phyloP scores from a whole-genome alignment of 2,888 invertebrate genomes.

The Hyalella azteca region DNA sequence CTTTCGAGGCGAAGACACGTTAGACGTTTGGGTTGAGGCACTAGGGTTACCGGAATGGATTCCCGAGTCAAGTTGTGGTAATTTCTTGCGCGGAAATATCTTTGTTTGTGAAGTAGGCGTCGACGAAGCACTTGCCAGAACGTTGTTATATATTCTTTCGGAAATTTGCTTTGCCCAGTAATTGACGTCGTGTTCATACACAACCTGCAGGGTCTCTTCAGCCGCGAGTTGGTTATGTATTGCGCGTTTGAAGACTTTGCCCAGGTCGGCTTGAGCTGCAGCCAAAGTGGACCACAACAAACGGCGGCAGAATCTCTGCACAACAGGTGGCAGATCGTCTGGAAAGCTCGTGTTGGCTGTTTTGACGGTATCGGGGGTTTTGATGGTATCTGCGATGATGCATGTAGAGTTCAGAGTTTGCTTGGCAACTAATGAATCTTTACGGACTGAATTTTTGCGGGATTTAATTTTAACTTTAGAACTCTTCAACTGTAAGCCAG shows the following conservation, averaged over 20 bases:
- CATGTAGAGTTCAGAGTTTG: too few species aligned
- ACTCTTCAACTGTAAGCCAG: neutral
- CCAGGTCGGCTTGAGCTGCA: constrained; percentile 38
- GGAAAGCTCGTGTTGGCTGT: neutral
- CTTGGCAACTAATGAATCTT: too few species aligned
- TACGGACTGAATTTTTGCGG: too few species aligned
- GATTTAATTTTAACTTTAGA: too few species aligned
- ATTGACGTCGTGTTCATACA: constrained; percentile 45
- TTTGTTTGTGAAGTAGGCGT: neutral
- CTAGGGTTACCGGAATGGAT: neutral
- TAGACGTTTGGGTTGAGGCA: neutral
- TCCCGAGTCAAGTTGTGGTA: neutral
- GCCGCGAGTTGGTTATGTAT: neutral
- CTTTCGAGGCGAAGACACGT: neutral
- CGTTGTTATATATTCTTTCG: constrained; percentile 12
- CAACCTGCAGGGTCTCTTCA: constrained; percentile 26
- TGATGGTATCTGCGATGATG: neutral
- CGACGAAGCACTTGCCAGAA: neutral
- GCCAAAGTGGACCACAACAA: constrained; percentile 15
- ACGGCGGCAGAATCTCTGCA: neutral
- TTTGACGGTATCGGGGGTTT: neutral
- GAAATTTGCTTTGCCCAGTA: constrained; percentile 46
- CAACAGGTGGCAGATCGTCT: neutral
- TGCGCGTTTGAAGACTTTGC: neutral
- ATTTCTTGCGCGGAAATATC: neutral